Evolutionary conservation across 2,113 vertebrate species (phyloP).

Genomic region (Campylorhamphus procurvoides): DNA sequence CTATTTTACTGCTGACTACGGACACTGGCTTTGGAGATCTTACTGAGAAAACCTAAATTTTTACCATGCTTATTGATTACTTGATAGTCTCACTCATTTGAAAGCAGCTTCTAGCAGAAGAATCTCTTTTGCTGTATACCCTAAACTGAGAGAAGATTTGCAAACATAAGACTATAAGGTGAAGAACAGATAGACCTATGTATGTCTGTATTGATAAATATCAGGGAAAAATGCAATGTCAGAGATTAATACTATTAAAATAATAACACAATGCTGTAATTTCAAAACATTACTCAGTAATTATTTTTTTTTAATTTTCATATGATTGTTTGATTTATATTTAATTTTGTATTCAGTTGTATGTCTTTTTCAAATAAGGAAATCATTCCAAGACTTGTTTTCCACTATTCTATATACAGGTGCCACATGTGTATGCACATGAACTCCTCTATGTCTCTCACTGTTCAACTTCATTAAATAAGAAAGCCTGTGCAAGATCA

Average conservation of each 20-base stretch:
- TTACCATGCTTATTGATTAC: background rate
- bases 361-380: background rate
- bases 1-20: background rate
- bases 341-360: background rate
- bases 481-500: background rate
- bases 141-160: background rate
- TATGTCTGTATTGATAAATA: background rate
- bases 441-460: background rate
- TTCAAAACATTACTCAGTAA: background rate
- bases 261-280: accelerated
- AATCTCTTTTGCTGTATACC: background rate
- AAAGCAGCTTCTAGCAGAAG: background rate
- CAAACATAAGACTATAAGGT: background rate
- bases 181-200: background rate
- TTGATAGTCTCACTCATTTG: background rate
- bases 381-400: background rate
- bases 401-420: background rate
- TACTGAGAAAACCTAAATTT: background rate
- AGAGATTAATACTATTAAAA: background rate
- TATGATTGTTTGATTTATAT: background rate
- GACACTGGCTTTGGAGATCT: background rate
- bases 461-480: background rate
- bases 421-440: background rate
- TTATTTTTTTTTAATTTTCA: background rate
- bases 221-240: background rate